Conservation (phyloP, 2,797 vertebrate species). For the Catamblyrhynchus diadema region DNA sequence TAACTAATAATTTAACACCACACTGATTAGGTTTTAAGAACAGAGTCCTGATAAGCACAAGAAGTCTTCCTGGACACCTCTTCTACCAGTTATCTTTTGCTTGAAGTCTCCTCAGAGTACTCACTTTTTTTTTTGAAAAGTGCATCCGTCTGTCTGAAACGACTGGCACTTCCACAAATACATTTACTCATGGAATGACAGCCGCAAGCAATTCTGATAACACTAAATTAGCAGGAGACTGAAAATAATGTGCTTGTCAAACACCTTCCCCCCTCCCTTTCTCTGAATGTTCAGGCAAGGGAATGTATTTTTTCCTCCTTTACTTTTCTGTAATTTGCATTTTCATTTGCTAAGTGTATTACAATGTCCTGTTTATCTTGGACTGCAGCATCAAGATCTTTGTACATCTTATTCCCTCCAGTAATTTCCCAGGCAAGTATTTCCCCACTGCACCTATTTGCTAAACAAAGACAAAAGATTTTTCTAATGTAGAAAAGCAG, state of each 20-base stretch:
- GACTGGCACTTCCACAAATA: background rate
- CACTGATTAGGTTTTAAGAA: background rate
- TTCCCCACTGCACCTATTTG: slow-evolving; percentile 20
- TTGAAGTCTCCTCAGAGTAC: background rate
- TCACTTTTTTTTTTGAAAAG: background rate
- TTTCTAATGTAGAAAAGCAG: background rate
- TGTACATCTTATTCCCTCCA: slow-evolving; percentile 3
- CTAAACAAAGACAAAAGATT: slow-evolving; percentile 39
- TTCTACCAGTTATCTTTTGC: background rate
- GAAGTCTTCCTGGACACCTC: background rate
- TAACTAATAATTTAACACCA: background rate
- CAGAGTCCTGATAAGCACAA: background rate
- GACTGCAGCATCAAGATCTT: slow-evolving; percentile 22
- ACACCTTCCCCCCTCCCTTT: background rate
- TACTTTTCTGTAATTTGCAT: slow-evolving; percentile 44
- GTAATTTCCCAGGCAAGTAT: slow-evolving; percentile 45
- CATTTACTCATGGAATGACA: slow-evolving; percentile 20
- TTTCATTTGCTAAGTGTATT: slow-evolving; percentile 42
- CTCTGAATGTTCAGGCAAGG: background rate
- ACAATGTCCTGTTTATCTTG: slow-evolving; percentile 39
- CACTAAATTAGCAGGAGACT: slow-evolving; percentile 20
- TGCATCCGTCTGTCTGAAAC: background rate
- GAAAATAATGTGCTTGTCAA: slow-evolving; percentile 30
- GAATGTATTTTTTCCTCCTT: background rate
- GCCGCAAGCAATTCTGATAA: background rate